Percentiles rank a stretch among this genome's conserved stretches.
phyloP scores from a whole-genome alignment of 2,113 vertebrate species.

The Verasper variegatus region DNA sequence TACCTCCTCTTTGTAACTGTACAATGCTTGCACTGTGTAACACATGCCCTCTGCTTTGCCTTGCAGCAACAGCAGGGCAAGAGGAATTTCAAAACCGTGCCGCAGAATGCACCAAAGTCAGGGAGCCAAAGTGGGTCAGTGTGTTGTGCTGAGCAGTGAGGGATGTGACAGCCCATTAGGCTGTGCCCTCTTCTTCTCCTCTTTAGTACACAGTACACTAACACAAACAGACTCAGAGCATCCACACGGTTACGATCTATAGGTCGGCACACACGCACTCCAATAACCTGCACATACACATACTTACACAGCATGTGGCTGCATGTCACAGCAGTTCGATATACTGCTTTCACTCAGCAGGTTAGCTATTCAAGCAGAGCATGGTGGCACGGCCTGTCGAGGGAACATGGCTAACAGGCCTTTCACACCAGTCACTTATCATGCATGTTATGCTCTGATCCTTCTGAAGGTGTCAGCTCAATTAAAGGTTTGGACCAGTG shows the following conservation, averaged over 20 bases:
- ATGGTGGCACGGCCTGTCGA: constrained; percentile 34
- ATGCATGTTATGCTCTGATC: constrained; percentile 49
- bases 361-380: constrained; percentile 35
- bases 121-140: constrained; percentile 73
- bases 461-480: constrained; percentile 16
- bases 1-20: not conserved
- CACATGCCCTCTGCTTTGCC: constrained; percentile 7
- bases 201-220: constrained; percentile 20
- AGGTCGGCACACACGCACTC: constrained; percentile 23
- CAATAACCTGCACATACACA: constrained; percentile 39
- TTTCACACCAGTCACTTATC: constrained; percentile 66
- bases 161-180: constrained; percentile 56
- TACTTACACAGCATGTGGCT: constrained; percentile 32
- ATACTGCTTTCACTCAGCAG: constrained; percentile 58
- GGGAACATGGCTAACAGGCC: constrained; percentile 47
- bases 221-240: not conserved
- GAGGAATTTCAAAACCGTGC: constrained; percentile 48
- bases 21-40: constrained; percentile 8
- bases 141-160: constrained; percentile 69
- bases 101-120: constrained; percentile 61
- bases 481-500: constrained; percentile 2
- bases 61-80: constrained; percentile 9
- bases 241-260: not conserved
- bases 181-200: constrained; percentile 25
- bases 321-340: constrained; percentile 54